Conservation (phyloP, 2,113 vertebrate species). For the Notarius quadriscutis region DNA sequence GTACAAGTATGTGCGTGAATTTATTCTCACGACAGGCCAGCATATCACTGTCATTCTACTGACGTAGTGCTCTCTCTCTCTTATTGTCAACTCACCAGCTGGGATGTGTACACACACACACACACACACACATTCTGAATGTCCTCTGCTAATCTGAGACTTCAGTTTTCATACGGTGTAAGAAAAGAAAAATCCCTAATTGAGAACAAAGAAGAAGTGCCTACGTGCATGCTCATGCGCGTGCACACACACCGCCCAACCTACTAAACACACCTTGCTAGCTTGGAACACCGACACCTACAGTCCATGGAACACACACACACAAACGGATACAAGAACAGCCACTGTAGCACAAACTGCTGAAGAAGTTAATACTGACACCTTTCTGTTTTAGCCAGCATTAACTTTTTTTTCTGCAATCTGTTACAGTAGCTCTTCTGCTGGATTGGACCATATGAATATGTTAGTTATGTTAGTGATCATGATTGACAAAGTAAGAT, state of each 20-base stretch:
- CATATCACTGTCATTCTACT: not conserved
- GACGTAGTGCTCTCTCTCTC: not conserved
- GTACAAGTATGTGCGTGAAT: not conserved
- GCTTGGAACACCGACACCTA: not conserved
- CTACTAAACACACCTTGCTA: slow-evolving; percentile 5
- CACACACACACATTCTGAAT: not conserved
- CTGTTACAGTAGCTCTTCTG: too few relatives aligned
- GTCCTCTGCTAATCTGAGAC: slow-evolving; percentile 33
- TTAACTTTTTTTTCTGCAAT: too few relatives aligned
- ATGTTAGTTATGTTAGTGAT: too few relatives aligned
- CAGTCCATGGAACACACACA: not conserved
- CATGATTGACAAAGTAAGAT: too few relatives aligned
- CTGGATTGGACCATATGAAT: too few relatives aligned
- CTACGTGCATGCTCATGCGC: not conserved
- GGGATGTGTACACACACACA: slow-evolving; percentile 24
- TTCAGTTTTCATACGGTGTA: slow-evolving; percentile 35
- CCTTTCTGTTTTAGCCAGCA: too few relatives aligned
- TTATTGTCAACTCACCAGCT: slow-evolving; percentile 49
- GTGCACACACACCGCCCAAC: not conserved
- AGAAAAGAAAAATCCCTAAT: slow-evolving; percentile 1
- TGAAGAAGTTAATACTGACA: too few relatives aligned
- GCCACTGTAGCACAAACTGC: too few relatives aligned
- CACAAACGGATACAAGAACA: too few relatives aligned
- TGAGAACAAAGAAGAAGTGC: too few relatives aligned
- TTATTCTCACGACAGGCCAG: slow-evolving; percentile 27